Evolutionary conservation across 2,797 vertebrate genomes (phyloP).

Genomic region (Urophycis tenuis): DNA sequence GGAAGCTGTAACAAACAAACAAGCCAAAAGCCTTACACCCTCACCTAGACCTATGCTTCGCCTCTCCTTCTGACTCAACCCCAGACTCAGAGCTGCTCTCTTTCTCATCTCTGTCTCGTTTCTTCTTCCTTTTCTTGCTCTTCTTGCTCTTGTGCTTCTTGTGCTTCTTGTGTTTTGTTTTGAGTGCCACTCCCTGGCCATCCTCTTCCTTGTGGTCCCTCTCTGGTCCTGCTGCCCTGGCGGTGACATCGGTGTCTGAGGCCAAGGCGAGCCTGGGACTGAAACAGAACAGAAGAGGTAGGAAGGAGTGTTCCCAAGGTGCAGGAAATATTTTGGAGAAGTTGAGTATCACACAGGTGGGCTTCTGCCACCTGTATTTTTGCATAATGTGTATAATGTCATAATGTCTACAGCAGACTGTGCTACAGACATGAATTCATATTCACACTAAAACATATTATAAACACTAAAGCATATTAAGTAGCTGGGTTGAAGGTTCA

Average conservation of each 20-base stretch:
- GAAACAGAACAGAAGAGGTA: background rate
- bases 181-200: slow-evolving; percentile 1
- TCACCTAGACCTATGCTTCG: slow-evolving; percentile 41
- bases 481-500: background rate
- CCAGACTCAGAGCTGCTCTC: slow-evolving; percentile 61
- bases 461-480: too few relatives aligned
- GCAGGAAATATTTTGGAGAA: background rate
- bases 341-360: background rate
- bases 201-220: background rate
- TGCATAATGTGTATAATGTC: background rate
- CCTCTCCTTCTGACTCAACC: slow-evolving; percentile 39
- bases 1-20: too few relatives aligned
- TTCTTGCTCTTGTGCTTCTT: slow-evolving; percentile 73
- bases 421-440: background rate
- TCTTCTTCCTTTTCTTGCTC: slow-evolving; percentile 51
- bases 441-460: too few relatives aligned
- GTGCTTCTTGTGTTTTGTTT: slow-evolving; percentile 63
- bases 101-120: slow-evolving; percentile 48
- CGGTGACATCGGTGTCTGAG: background rate
- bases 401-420: background rate
- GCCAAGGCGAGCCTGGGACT: background rate
- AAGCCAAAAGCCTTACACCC: background rate
- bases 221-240: background rate
- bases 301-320: background rate
- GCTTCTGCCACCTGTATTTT: background rate